These are phyloP conservation scores for Malurus melanocephalus DNA, from an alignment of 2,113 vertebrate species.

Conservation along the genomic window DNA sequence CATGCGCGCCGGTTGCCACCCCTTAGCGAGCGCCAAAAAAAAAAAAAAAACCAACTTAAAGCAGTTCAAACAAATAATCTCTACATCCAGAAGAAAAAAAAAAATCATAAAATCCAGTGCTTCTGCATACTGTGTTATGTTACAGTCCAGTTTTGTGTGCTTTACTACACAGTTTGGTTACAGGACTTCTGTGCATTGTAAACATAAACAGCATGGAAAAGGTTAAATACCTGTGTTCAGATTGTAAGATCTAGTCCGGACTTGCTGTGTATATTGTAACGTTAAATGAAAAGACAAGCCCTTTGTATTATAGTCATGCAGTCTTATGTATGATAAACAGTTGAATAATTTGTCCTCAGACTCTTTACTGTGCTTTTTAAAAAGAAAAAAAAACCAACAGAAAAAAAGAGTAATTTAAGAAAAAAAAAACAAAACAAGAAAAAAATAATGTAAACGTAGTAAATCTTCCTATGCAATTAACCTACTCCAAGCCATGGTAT, in stretches of 20 bases:
- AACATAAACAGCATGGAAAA: conserved; percentile 99
- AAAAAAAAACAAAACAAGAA: not conserved
- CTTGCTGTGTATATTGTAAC: conserved; percentile 99
- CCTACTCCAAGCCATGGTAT: conserved; percentile 68
- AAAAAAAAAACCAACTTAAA: not conserved
- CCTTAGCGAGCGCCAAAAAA: conserved; percentile 72
- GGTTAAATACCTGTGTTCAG: conserved; percentile 99
- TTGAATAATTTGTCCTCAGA: conserved; percentile 96
- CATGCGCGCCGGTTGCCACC: conserved; percentile 64
- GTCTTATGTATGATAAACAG: conserved; percentile 99
- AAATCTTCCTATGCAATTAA: conserved; percentile 77
- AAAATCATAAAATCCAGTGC: conserved; percentile 67
- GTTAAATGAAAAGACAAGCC: conserved; percentile 90
- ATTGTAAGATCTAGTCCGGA: conserved; percentile 99
- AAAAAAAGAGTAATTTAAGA: conserved; percentile 62
- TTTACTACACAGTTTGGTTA: conserved; percentile 95
- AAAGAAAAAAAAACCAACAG: conserved; percentile 25
- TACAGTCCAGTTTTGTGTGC: conserved; percentile 90
- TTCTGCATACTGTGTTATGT: conserved; percentile 81
- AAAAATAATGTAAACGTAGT: conserved; percentile 68
- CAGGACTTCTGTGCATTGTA: conserved; percentile 99
- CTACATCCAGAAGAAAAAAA: conserved; percentile 52
- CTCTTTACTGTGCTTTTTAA: conserved; percentile 87
- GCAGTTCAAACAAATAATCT: conserved; percentile 59
- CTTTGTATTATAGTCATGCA: conserved; percentile 99